Percentiles rank a stretch among this genome's conserved stretches.
These are phyloP conservation scores for Hydrolagus colliei DNA, from an alignment of 2,797 vertebrate species.

Conservation along the genomic window DNA sequence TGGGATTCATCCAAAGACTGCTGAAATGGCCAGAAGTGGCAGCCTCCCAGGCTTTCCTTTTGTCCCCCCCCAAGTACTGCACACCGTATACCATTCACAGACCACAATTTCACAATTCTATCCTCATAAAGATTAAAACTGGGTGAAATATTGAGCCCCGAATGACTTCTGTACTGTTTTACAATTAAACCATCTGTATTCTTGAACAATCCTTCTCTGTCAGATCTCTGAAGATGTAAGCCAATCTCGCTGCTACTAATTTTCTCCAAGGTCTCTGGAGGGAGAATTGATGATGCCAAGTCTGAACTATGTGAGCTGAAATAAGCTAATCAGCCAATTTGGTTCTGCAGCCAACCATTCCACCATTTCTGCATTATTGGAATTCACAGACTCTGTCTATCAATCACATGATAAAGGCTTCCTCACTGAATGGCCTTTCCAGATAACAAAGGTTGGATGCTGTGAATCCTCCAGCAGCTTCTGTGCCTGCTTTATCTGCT, in stretches of 20 bases:
- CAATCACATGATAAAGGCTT: conserved; percentile 23
- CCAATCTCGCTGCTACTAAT: neutral
- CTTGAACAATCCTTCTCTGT: neutral
- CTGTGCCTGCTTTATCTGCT: neutral
- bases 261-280: too few relatives aligned
- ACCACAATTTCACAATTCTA: too few relatives aligned
- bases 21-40: too few relatives aligned
- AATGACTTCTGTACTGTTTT: too few relatives aligned
- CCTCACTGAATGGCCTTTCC: neutral
- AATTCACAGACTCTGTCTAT: conserved; percentile 25
- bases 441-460: conserved; percentile 23
- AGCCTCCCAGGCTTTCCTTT: too few relatives aligned
- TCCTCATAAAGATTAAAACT: too few relatives aligned
- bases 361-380: conserved; percentile 22
- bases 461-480: neutral
- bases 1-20: too few relatives aligned
- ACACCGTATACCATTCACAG: too few relatives aligned
- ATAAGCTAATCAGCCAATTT: neutral
- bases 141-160: too few relatives aligned
- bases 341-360: conserved; percentile 16
- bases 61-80: too few relatives aligned
- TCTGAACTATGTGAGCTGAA: neutral
- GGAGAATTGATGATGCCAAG: neutral
- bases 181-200: neutral
- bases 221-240: neutral